Evolutionary conservation across 2,797 vertebrate species (phyloP), one percentile per base, ranked within the genome.

Genomic region (Hylomyscus alleni): DNA sequence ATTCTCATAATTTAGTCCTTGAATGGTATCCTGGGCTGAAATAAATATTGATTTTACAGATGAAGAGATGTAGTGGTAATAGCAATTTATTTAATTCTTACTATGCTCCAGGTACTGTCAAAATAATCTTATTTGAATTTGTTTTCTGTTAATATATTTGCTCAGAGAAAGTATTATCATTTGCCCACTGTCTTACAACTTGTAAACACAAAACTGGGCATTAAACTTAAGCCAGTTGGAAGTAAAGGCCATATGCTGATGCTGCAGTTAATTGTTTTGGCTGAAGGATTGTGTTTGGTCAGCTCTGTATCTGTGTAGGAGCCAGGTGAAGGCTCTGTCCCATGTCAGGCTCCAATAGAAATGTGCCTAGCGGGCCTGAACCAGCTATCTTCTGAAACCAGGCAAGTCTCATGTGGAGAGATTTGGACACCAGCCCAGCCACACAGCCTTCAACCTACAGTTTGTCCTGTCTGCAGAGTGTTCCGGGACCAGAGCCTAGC

Each of bases 41-140:
- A 82, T 86, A 78, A 93, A n/a, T 78, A 37, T 91, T 96, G 60
- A 78, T 69, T 81, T 90, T 94, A 56, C 80, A 90, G n/a, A 83
- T 89, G 15, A 95, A 69, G 77, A 93, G 78, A 58, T 87, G 9
- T 75, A 78, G 34, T 22, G 83, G 72, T 24, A 86, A 40, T 24
- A 72, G 62, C 37, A 94, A 72, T 73, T 44, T 85, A 69, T 84
- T 90, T 47, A 65, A 0, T 96, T 88, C 88, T 94, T 67, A 67
- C n/a, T 47, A 12, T 69, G 54, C 81, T 50, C 76, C 17, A 34
- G 2, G 1, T 56, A 83, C 52, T 91, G 88, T 90, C 85, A 44
- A 84, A 44, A 82, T 73, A 40, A 56, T 82, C 52, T 84, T 54
- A 52, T 85, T 77, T 92, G 81, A 95, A 40, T 44, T 60, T n/a